These are phyloP conservation scores for Pollenia amentaria DNA, from an alignment of 2,888 invertebrate species.

Conservation along the genomic window DNA sequence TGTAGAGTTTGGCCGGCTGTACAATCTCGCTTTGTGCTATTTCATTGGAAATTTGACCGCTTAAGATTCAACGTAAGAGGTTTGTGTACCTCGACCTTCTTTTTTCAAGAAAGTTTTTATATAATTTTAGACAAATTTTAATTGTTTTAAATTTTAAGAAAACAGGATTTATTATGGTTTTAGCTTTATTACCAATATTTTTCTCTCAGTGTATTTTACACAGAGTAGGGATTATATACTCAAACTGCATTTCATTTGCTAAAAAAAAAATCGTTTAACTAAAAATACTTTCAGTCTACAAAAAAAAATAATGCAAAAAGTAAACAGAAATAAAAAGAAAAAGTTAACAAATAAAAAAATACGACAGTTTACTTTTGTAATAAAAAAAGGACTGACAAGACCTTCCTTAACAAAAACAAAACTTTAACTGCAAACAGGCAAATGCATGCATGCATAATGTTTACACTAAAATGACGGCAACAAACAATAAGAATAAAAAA, in stretches of 20 bases:
- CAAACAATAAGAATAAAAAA: neutral
- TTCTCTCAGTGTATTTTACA: too few species aligned
- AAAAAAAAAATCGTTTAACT: conserved; percentile 15
- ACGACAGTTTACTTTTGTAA: conserved; percentile 49
- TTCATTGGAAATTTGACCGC: too few species aligned
- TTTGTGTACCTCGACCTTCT: too few species aligned
- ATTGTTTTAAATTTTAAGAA: too few species aligned
- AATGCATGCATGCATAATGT: conserved; percentile 37
- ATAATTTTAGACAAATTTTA: too few species aligned
- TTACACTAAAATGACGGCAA: conserved; percentile 1
- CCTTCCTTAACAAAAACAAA: conserved; percentile 65
- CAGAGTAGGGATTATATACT: too few species aligned
- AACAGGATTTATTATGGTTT: too few species aligned
- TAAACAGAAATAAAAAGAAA: conserved; percentile 38
- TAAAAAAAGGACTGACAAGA: conserved; percentile 59
- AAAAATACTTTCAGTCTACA: conserved; percentile 32
- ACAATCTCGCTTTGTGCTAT: too few species aligned
- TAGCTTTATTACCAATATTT: too few species aligned
- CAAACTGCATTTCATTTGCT: neutral
- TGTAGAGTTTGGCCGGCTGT: too few species aligned
- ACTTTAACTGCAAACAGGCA: conserved; percentile 23
- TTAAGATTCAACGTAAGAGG: too few species aligned
- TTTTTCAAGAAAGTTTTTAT: too few species aligned
- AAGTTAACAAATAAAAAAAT: conserved; percentile 42
- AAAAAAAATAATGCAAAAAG: conserved; percentile 37